Base-by-base conservation (phyloP, 2,888 invertebrate species). In the Cryptocheilus praepositus region DNA sequence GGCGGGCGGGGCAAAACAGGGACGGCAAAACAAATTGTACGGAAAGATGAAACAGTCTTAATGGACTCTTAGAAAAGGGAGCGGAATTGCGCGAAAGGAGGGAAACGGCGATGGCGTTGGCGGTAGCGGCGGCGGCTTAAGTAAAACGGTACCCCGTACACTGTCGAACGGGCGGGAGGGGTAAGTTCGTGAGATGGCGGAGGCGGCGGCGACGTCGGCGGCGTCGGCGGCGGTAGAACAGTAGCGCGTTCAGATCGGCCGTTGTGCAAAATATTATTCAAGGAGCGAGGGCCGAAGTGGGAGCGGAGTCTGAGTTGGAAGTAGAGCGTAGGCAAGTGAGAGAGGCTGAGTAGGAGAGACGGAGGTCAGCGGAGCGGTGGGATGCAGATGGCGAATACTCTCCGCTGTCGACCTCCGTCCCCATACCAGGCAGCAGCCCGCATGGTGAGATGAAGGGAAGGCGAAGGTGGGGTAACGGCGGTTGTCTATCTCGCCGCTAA, bases 221-320 rank as follows among this genome's bases (percentile, higher is more conserved):
- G n/a, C n/a, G n/a, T n/a, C n/a, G 16, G 55, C 4, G 43, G 36
- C 36, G 16, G 21, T 19, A 7, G 15, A 52, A 52, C 19, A 52
- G 15, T 21, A 18, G 52, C 49, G 49, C 16, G 36, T 36, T 36
- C 36, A 51, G 22, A 61, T 44, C 60, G 46, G 60, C 73, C 77
- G 72, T 76, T 74, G 70, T 71, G 70, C 65, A 76, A 81, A 83
- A 83, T 80, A 79, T 79, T 77, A 83, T 83, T 82, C 72, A 70
- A 70, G 68, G 67, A 62, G 65, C 66, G 51, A 45, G 56, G 36
- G 36, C 28, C 28, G 25, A 7, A 28, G 4, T 7, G 28, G 28
- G 46, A 15, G 3, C 13, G 52, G 21, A 53, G 57, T 18, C 53
- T 53, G 58, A 22, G 62, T 54, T 59, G 55, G 51, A 21, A 54